These are phyloP conservation scores for Heterotilapia buettikoferi DNA, from an alignment of 2,113 vertebrate genomes.

Conservation along the genomic window DNA sequence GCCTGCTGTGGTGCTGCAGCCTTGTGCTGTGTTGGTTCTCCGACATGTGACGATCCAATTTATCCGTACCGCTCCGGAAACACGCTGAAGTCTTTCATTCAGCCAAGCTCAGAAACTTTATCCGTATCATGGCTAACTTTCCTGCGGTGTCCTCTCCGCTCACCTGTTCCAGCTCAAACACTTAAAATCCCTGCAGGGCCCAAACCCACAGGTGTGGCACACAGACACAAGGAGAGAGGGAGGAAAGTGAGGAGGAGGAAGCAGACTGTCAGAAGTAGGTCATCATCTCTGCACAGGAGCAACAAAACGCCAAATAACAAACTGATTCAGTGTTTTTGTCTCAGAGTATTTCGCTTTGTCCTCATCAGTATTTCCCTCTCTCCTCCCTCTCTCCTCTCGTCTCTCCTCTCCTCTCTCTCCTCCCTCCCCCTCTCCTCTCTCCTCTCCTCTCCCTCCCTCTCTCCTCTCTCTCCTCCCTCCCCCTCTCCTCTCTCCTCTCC, in stretches of 20 bases:
- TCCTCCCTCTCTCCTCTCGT: fast-evolving
- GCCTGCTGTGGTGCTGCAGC: not conserved
- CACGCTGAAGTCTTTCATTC: not conserved
- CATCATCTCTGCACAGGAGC: not conserved
- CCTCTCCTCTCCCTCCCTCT: fast-evolving
- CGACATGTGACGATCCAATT: not conserved
- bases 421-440: fast-evolving
- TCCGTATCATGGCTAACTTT: not conserved
- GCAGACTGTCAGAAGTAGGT: not conserved
- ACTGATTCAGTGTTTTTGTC: not conserved
- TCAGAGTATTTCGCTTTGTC: not conserved
- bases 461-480: fast-evolving
- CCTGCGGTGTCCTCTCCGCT: not conserved
- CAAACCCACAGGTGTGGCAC: not conserved
- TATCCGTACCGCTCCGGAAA: not conserved
- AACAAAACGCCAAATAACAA: not conserved
- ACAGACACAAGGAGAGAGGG: not conserved
- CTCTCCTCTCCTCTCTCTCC: fast-evolving
- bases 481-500: fast-evolving
- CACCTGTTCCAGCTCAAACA: not conserved
- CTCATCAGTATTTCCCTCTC: fast-evolving
- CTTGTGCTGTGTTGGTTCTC: not conserved
- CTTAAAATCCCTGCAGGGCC: not conserved
- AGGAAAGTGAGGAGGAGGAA: not conserved
- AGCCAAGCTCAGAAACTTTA: not conserved